Evolutionary conservation across 2,888 invertebrate genomes (phyloP), one percentile per base, ranked within the genome.

Genomic region (Arge pagana): DNA sequence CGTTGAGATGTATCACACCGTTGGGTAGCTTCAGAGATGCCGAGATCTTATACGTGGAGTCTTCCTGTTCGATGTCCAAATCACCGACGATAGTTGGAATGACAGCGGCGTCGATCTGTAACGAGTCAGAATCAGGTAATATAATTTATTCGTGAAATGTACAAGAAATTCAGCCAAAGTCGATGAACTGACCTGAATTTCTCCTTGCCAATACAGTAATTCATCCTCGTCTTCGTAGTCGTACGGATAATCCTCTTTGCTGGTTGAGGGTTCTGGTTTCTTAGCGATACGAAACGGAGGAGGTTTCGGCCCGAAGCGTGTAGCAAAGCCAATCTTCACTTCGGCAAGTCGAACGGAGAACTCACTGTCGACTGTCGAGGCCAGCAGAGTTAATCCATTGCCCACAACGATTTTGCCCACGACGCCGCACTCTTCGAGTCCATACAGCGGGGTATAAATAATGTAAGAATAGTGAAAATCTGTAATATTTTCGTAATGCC

Each of bases 401-500:
- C 81, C 79, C 53, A 84, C 82, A 1, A 89, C 79, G 57, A 88
- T 81, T 70, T 90, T 90, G 0, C 85, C 80, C 1, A 89, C 85
- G 6, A 88, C 78, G 0, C 90, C 90, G 64, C 88, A 90, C 67
- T 90, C 86, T 66, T 89, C 85, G 59, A 90, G 87, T 3, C 87
- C 86, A 63, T 85, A 83, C n/a, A 92, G 73, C 0, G 92, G 92
- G 0, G 90, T 89, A 67, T 85, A 89, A 31, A 91, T 76, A 60
- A 87, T 84, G 72, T 89, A 90, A 1, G 87, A 82, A 72, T 91
- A 90, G 57, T 90, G 86, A 58, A 92, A 89, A 74, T 91, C 85
- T 8, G 84, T 82, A 13, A 85, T 70, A 40, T 82, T 81, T 74
- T 80, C 79, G 75, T 83, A 88, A 65, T 84, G 85, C 87, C 90